Conservation (phyloP, 2,113 vertebrate genomes). For the Leiothrix lutea region DNA sequence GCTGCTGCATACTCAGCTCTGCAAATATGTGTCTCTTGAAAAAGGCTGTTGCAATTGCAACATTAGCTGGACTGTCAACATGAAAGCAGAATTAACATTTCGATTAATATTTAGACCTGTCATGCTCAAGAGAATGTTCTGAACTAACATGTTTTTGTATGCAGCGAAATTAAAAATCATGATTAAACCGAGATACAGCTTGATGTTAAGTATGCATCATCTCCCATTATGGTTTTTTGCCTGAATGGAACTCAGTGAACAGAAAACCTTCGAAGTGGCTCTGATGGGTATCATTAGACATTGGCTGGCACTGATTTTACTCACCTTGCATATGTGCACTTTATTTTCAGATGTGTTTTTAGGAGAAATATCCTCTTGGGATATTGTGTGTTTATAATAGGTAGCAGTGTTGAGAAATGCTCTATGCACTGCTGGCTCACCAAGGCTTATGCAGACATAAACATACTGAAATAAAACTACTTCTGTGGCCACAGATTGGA, state of each 20-base stretch:
- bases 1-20: neutral
- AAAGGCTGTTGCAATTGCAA: neutral
- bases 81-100: neutral
- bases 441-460: neutral
- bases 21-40: neutral
- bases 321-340: neutral
- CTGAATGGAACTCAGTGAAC: neutral
- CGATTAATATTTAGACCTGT: neutral
- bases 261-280: neutral
- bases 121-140: neutral
- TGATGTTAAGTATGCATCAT: accelerated
- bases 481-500: neutral
- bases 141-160: neutral
- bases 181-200: neutral
- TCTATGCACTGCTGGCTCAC: neutral
- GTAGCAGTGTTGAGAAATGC: neutral
- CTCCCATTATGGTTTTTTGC: neutral
- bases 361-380: neutral
- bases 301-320: neutral
- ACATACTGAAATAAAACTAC: neutral
- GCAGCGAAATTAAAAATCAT: neutral
- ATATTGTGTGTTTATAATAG: neutral
- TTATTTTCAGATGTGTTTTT: neutral
- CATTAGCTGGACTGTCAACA: neutral
- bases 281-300: neutral